These are phyloP conservation scores for Eristalis pertinax DNA, from an alignment of 2,888 invertebrate species.

Conservation along the genomic window DNA sequence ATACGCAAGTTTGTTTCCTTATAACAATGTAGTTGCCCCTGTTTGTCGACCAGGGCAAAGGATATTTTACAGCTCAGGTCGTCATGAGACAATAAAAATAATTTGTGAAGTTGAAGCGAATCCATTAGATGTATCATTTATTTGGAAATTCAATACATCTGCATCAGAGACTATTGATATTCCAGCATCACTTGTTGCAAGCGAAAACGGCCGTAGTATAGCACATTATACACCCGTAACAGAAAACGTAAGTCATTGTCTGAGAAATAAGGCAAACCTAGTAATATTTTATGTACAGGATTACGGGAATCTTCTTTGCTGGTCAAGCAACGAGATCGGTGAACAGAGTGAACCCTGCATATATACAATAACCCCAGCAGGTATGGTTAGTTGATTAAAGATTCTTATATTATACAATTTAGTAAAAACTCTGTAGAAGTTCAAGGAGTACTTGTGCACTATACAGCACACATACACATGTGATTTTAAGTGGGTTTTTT, in stretches of 20 bases:
- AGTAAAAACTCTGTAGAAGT: too few relatives aligned
- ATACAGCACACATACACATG: too few relatives aligned
- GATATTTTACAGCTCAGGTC: slow-evolving; percentile 87
- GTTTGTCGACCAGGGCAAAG: slow-evolving; percentile 87
- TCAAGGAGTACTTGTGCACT: too few relatives aligned
- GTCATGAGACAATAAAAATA: slow-evolving; percentile 86
- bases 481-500: too few relatives aligned
- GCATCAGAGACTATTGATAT: slow-evolving; percentile 86
- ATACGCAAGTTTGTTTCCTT: not conserved
- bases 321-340: slow-evolving; percentile 88
- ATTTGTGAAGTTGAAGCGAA: slow-evolving; percentile 89
- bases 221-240: slow-evolving; percentile 88
- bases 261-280: not conserved
- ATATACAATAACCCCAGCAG: slow-evolving; percentile 88
- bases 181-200: slow-evolving; percentile 84
- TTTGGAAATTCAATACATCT: slow-evolving; percentile 90
- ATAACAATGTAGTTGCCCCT: slow-evolving; percentile 84
- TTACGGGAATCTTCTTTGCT: slow-evolving; percentile 89
- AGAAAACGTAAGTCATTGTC: slow-evolving; percentile 82
- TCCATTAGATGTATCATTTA: slow-evolving; percentile 86
- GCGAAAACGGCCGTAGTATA: slow-evolving; percentile 85
- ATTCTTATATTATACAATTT: too few relatives aligned
- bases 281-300: slow-evolving; percentile 80
- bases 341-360: slow-evolving; percentile 88
- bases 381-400: slow-evolving; percentile 79